phyloP scores from a whole-genome alignment of 2,888 invertebrate species.

The Psococerastis gibbosa region DNA sequence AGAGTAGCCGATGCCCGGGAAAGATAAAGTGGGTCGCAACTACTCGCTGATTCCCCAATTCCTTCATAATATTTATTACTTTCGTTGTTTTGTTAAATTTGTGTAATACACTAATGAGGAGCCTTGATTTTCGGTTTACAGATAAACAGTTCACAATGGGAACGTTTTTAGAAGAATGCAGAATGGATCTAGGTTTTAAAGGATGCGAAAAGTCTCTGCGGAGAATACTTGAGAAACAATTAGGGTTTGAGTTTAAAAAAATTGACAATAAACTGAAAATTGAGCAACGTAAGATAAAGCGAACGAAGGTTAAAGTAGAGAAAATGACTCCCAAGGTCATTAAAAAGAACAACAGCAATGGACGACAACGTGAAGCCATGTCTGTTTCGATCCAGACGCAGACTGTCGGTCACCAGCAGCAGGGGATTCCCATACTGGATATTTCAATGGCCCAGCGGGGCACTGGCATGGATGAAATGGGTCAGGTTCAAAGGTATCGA shows the following conservation, averaged over 20 bases:
- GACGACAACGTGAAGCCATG: neutral
- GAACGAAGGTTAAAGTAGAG: conserved; percentile 3
- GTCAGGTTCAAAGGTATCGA: conserved; percentile 4
- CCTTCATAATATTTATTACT: too few relatives aligned
- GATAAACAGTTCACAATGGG: conserved; percentile 9
- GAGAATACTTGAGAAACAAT: conserved; percentile 4
- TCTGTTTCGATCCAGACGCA: conserved; percentile 6
- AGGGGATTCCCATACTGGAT: conserved; percentile 6
- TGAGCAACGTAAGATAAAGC: conserved; percentile 7
- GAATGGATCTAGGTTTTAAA: conserved; percentile 5
- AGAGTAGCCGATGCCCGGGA: too few relatives aligned
- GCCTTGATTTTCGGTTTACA: too few relatives aligned
- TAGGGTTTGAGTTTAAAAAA: conserved; percentile 9
- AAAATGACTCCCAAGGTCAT: neutral
- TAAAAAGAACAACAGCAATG: neutral
- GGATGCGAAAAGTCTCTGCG: conserved; percentile 9
- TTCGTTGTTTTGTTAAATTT: too few relatives aligned
- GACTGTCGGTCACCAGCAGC: conserved; percentile 1
- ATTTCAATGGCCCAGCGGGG: neutral
- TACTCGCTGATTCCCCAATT: too few relatives aligned
- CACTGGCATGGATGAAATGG: conserved; percentile 3
- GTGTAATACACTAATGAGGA: too few relatives aligned
- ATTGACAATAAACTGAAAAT: conserved; percentile 9
- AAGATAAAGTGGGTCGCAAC: too few relatives aligned
- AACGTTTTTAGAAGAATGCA: conserved; percentile 4